Evolutionary conservation across 2,888 invertebrate species (phyloP).

Genomic region (Heliconius charithonia): DNA sequence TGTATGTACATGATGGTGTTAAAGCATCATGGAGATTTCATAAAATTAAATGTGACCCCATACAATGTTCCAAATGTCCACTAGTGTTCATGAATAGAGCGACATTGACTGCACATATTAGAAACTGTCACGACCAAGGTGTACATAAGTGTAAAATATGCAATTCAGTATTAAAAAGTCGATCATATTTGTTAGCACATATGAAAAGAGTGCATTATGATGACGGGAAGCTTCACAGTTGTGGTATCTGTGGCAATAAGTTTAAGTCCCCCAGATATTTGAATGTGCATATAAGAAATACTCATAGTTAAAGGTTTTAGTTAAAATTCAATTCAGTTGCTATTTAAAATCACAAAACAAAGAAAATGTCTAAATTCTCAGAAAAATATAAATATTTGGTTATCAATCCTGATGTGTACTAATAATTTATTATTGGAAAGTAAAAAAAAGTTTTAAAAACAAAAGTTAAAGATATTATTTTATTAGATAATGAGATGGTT

Average conservation of each 20-base stretch:
- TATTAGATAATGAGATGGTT: too few relatives aligned
- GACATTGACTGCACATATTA: slow-evolving; percentile 49
- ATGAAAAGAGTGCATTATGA: slow-evolving; percentile 54
- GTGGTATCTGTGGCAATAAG: slow-evolving; percentile 54
- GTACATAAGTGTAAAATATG: slow-evolving; percentile 53
- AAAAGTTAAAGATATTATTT: too few relatives aligned
- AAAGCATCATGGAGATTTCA: slow-evolving; percentile 34
- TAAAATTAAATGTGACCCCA: neutral
- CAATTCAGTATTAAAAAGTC: slow-evolving; percentile 52
- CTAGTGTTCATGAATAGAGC: slow-evolving; percentile 44
- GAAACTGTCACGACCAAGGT: slow-evolving; percentile 52
- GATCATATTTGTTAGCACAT: slow-evolving; percentile 52
- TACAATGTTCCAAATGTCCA: slow-evolving; percentile 51
- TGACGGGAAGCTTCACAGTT: slow-evolving; percentile 54
- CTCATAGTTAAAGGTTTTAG: slow-evolving; percentile 38
- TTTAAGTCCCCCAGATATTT: slow-evolving; percentile 57
- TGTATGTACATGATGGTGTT: slow-evolving; percentile 37
- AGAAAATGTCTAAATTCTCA: too few relatives aligned
- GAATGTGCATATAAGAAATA: slow-evolving; percentile 54
- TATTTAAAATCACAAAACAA: neutral
- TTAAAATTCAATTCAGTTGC: too few relatives aligned
- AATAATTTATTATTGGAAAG: too few relatives aligned
- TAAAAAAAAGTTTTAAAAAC: too few relatives aligned
- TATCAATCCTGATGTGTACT: too few relatives aligned
- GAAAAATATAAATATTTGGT: too few relatives aligned